Conservation (phyloP, 2,888 invertebrate genomes). For the Diachrysia chrysitis region DNA sequence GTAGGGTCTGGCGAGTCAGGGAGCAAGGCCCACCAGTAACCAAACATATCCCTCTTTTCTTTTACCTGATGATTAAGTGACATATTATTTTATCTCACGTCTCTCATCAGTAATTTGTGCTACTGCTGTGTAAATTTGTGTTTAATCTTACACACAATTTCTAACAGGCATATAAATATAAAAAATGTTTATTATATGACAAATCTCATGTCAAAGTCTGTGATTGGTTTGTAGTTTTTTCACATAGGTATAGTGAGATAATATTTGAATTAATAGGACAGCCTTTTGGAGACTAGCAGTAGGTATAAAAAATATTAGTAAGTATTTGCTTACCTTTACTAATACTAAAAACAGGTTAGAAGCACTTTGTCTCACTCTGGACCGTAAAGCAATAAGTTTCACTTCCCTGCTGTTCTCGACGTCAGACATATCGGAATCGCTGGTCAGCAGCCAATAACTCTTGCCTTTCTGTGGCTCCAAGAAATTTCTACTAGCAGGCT, state of each 20-base stretch:
- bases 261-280: no score
- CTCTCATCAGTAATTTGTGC: no score
- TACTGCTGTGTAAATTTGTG: no score
- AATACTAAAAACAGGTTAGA: constrained; percentile 89
- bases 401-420: constrained; percentile 88
- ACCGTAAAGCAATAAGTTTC: constrained; percentile 85
- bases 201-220: no score
- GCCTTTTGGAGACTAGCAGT: no score
- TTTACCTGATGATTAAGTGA: constrained; percentile 78
- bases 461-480: constrained; percentile 75
- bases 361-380: constrained; percentile 92
- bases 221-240: no score
- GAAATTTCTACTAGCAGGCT: constrained; percentile 78
- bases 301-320: background rate
- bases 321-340: constrained; percentile 83
- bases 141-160: no score
- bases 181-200: no score
- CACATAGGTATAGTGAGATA: no score
- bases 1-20: constrained; percentile 87
- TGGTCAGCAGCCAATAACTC: constrained; percentile 84
- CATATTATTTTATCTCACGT: no score
- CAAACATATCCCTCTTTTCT: constrained; percentile 92
- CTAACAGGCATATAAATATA: no score
- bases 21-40: constrained; percentile 93
- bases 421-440: constrained; percentile 92